phyloP scores from a whole-genome alignment of 1,140 invertebrate species.

The Himalopsyche phryganea region DNA sequence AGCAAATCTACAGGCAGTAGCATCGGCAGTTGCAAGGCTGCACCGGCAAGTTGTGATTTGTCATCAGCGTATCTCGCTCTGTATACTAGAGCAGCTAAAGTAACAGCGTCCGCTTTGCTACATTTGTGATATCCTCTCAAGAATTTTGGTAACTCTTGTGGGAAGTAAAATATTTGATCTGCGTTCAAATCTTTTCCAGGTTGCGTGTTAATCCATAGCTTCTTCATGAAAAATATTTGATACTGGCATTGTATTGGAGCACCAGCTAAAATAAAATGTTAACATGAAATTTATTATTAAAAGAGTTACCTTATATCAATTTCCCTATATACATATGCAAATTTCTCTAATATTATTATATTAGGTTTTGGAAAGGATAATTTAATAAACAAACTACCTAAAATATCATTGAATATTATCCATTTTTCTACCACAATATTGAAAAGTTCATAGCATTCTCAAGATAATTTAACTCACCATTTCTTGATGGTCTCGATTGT shows the following conservation, averaged over 20 bases:
- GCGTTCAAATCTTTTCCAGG: constrained; percentile 86
- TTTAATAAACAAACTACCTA: no score
- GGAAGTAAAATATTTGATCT: constrained; percentile 92
- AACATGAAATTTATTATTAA: no score
- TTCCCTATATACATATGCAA: no score
- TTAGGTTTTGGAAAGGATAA: no score
- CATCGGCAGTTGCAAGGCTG: constrained; percentile 67
- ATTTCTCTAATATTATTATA: no score
- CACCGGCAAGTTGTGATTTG: constrained; percentile 58
- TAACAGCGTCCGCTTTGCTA: constrained; percentile 72
- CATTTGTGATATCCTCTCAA: constrained; percentile 85
- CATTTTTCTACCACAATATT: no score
- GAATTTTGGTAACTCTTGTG: constrained; percentile 92
- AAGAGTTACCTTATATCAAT: no score
- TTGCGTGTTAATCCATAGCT: constrained; percentile 88
- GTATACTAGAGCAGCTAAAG: constrained; percentile 78
- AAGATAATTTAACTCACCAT: constrained; percentile 67
- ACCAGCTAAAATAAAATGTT: constrained; percentile 39
- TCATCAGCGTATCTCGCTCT: constrained; percentile 71
- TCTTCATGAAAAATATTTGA: constrained; percentile 95
- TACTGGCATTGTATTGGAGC: constrained; percentile 76
- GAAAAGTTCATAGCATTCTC: no score
- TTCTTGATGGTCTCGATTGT: constrained; percentile 69
- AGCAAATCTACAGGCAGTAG: constrained; percentile 78
- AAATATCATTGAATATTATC: no score